Evolutionary conservation across 2,113 vertebrate species (phyloP), one percentile per base, ranked within the genome.

Genomic region (Cavia aperea): DNA sequence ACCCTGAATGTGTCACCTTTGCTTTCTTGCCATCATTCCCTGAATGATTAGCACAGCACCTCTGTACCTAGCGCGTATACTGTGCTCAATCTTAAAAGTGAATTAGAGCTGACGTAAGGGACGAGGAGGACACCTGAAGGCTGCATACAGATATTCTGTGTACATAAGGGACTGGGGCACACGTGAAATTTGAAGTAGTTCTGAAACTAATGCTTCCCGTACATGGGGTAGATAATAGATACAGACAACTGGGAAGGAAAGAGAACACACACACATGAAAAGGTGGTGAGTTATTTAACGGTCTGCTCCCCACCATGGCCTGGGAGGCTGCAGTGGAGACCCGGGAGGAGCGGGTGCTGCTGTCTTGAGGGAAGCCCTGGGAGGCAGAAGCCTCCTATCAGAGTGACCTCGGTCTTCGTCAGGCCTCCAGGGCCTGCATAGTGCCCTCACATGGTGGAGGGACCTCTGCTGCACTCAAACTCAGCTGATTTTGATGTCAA

Each of bases 261-360:
- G 26, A 60, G 58, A 60, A 60, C 36, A 49, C 29, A 49, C 43
- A 19, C 36, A 12, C 4, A 11, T 14, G 21, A 33, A 49, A 6
- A 5, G 58, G 66, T 1, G 2, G 4, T 16, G 43, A 5, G 1
- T 18, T 43, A 29, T 63, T 49, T 51, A 12, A 39, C 26, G 60
- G 5, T 0, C 19, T 68, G 4, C 4, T 29, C 58, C 3, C 0
- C 0, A 1, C 9, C 0, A 26, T 9, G 58, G 60, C 33, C 39
- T 15, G 49, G 10, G 58, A 7, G 26, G 26, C n/a, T 36, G 54
- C 81, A 12, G 4, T 0, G 6, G 23, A 36, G 8, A 19, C 7
- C 63, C 65, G 26, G 4, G 24, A 14, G 16, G 29, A 65, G 19
- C 1, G 14, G 73, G 10, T 1, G 4, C 6, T 33, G 36, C 19